Conservation (phyloP, 2,888 invertebrate species). For the Apotomis capreana region DNA sequence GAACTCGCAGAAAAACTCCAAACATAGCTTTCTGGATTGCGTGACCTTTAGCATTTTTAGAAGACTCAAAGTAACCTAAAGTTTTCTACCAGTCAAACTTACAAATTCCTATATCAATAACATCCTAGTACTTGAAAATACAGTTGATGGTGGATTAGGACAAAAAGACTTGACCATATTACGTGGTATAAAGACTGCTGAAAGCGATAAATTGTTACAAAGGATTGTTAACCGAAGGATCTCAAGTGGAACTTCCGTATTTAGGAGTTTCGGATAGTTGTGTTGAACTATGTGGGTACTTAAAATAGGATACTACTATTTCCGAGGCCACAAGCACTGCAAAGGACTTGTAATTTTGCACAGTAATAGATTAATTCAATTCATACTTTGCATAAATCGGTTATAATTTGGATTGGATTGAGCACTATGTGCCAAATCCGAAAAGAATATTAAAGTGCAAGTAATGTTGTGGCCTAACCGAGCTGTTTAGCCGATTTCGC, state of each 20-base stretch:
- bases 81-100: too few relatives aligned
- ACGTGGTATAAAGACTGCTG: neutral
- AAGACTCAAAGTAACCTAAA: too few relatives aligned
- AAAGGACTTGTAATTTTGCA: neutral
- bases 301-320: constrained; percentile 1
- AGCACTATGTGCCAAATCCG: too few relatives aligned
- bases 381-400: too few relatives aligned
- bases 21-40: too few relatives aligned
- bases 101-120: too few relatives aligned
- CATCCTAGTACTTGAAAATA: too few relatives aligned
- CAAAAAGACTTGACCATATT: too few relatives aligned
- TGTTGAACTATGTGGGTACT: constrained; percentile 11
- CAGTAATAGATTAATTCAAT: neutral
- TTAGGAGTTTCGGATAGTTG: constrained; percentile 14
- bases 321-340: neutral
- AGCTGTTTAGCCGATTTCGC: constrained; percentile 25
- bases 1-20: too few relatives aligned
- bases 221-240: neutral
- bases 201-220: neutral
- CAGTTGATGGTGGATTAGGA: too few relatives aligned
- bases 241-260: neutral
- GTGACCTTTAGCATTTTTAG: too few relatives aligned
- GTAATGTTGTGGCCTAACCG: constrained; percentile 17
- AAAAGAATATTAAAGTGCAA: neutral
- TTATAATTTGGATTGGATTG: too few relatives aligned